Conservation (phyloP, 1,140 invertebrate species). For the Globodera ellingtonae region DNA sequence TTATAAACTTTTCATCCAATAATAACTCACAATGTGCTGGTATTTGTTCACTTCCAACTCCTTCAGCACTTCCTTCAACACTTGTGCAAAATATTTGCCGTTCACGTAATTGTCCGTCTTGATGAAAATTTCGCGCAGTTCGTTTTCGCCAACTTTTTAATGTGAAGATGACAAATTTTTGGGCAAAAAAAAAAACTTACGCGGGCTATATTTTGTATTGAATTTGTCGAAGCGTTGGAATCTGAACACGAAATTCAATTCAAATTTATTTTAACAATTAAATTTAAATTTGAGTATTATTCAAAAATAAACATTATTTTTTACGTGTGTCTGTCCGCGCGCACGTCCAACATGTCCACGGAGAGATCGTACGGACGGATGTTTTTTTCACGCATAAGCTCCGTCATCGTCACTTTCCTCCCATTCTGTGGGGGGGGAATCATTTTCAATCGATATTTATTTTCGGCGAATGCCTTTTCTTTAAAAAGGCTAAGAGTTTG, state of each 20-base stretch:
- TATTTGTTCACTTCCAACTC: constrained; percentile 99
- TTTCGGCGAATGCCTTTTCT: neutral
- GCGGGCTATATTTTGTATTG: constrained; percentile 98
- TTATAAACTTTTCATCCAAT: too few species aligned
- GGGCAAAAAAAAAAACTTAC: neutral
- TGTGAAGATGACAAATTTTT: neutral
- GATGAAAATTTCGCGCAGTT: constrained; percentile 92
- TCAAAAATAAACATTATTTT: too few species aligned
- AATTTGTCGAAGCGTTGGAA: constrained; percentile 99
- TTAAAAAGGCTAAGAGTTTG: too few species aligned
- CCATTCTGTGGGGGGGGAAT: constrained; percentile 35
- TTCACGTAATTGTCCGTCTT: constrained; percentile 96
- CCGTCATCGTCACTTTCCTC: constrained; percentile 57
- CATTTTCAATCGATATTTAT: neutral
- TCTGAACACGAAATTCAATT: constrained; percentile 72
- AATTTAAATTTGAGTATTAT: constrained; percentile 4
- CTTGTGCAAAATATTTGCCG: constrained; percentile 94
- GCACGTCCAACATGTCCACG: constrained; percentile 98
- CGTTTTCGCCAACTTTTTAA: constrained; percentile 81
- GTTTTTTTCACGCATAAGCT: constrained; percentile 96
- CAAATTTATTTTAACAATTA: constrained; percentile 96
- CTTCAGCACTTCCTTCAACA: constrained; percentile 90
- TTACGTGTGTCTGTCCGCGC: constrained; percentile 65
- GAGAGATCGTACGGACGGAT: constrained; percentile 95
- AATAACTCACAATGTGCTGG: constrained; percentile 74